A percentile compares a stretch with the other conserved stretches of the same genome.
These are phyloP conservation scores for Adineta ricciae DNA, from an alignment of 2,888 invertebrate genomes.

Conservation along the genomic window DNA sequence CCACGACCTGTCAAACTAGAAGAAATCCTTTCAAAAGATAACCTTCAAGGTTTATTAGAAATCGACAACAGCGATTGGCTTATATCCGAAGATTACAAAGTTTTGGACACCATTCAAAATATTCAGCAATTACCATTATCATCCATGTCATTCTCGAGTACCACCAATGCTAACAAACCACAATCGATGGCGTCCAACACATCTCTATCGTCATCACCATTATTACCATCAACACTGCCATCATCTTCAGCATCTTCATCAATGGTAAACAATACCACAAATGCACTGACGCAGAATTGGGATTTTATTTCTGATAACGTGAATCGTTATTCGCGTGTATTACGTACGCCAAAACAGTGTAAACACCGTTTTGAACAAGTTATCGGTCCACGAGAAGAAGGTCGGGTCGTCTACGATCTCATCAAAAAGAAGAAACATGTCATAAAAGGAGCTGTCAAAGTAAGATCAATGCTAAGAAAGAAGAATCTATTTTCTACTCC, in stretches of 20 bases:
- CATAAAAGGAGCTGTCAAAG: constrained; percentile 3
- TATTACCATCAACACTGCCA: background rate
- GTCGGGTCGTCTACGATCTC: constrained; percentile 62
- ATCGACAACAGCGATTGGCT: constrained; percentile 16
- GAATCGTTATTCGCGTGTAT: constrained; percentile 71
- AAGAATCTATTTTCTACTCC: background rate
- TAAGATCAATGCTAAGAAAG: background rate
- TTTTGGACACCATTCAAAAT: background rate
- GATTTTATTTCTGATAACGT: constrained; percentile 83
- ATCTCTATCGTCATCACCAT: background rate
- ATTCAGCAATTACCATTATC: constrained; percentile 1
- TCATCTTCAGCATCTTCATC: background rate
- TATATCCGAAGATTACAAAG: constrained; percentile 10
- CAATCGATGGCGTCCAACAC: background rate
- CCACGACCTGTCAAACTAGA: background rate
- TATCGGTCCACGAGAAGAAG: constrained; percentile 76
- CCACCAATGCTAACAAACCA: background rate
- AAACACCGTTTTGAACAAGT: constrained; percentile 76
- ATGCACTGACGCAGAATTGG: constrained; percentile 61
- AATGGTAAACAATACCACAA: background rate
- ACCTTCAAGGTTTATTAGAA: background rate
- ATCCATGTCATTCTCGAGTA: background rate
- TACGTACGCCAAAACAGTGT: constrained; percentile 80
- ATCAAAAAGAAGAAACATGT: constrained; percentile 31
- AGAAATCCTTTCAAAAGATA: background rate